These are phyloP conservation scores for Sorex fumeus DNA, from an alignment of 2,113 vertebrate genomes.

Conservation along the genomic window DNA sequence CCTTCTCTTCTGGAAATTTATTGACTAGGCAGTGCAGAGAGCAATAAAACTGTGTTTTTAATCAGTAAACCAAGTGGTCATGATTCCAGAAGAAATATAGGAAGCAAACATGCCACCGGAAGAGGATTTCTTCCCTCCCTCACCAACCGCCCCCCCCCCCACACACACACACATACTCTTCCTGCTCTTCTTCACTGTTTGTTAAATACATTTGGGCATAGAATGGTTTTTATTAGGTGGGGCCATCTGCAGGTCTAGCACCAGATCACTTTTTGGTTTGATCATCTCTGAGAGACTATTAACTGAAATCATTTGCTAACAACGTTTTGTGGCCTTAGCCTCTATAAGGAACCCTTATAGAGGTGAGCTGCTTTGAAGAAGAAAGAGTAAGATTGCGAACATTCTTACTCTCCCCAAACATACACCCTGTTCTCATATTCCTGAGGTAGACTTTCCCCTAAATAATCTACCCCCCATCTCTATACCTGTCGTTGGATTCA, in stretches of 20 bases:
- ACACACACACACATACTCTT: too few relatives aligned
- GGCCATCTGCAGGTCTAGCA: slow-evolving; percentile 1
- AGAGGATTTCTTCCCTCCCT: slow-evolving; percentile 51
- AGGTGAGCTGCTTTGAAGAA: background rate
- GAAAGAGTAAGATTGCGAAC: background rate
- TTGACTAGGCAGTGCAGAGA: slow-evolving; percentile 75
- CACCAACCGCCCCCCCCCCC: too few relatives aligned
- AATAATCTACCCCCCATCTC: background rate
- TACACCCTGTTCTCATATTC: background rate
- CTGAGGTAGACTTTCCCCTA: background rate
- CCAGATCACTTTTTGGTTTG: background rate
- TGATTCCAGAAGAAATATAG: slow-evolving; percentile 73
- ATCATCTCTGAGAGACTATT: slow-evolving; percentile 19
- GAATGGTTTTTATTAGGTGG: background rate
- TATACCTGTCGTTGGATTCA: background rate
- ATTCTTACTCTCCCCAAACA: background rate
- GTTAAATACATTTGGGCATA: slow-evolving; percentile 63
- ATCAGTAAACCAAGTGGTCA: slow-evolving; percentile 74
- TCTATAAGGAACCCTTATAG: background rate
- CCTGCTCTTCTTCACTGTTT: slow-evolving; percentile 57
- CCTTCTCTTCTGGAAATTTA: slow-evolving; percentile 74
- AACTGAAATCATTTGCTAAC: slow-evolving; percentile 39
- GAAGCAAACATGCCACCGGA: slow-evolving; percentile 58
- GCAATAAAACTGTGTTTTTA: slow-evolving; percentile 78
- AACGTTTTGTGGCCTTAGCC: slow-evolving; percentile 17